These are phyloP conservation scores for Hetaerina americana DNA, from an alignment of 1,140 invertebrate genomes.

Conservation along the genomic window DNA sequence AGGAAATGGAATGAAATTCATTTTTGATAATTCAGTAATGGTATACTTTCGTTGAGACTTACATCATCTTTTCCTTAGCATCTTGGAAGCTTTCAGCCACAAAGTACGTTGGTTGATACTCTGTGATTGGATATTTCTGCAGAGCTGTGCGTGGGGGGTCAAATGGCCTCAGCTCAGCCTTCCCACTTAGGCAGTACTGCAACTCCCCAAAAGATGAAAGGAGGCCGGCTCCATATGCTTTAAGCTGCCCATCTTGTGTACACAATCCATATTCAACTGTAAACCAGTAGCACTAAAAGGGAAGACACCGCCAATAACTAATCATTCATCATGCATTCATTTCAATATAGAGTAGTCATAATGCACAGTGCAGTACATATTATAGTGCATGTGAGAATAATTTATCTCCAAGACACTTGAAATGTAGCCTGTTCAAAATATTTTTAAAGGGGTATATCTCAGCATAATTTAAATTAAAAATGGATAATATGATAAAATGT, in stretches of 20 bases:
- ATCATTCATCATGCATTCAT: too few species aligned
- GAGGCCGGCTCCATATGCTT: conserved; percentile 92
- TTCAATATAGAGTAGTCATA: too few species aligned
- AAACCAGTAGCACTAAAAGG: conserved; percentile 92
- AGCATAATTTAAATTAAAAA: too few species aligned
- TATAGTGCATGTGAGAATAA: too few species aligned
- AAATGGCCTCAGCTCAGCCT: conserved; percentile 74
- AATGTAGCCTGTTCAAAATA: too few species aligned
- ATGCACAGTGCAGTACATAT: too few species aligned
- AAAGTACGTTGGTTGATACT: conserved; percentile 93
- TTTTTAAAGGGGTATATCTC: too few species aligned
- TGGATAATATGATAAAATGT: too few species aligned
- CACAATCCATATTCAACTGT: conserved; percentile 96
- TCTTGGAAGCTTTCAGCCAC: conserved; percentile 91
- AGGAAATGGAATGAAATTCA: too few species aligned
- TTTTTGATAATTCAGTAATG: not conserved
- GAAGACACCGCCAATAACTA: too few species aligned
- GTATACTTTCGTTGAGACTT: conserved; percentile 30
- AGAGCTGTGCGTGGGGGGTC: conserved; percentile 71
- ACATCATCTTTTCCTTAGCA: conserved; percentile 96
- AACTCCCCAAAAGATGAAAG: conserved; percentile 94
- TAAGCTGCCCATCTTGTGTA: conserved; percentile 74
- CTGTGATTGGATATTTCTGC: conserved; percentile 91
- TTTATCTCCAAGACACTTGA: too few species aligned
- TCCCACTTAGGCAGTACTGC: conserved; percentile 77